Evolutionary conservation across 2,888 invertebrate genomes (phyloP).

Genomic region (Shargacucullia verbasci): DNA sequence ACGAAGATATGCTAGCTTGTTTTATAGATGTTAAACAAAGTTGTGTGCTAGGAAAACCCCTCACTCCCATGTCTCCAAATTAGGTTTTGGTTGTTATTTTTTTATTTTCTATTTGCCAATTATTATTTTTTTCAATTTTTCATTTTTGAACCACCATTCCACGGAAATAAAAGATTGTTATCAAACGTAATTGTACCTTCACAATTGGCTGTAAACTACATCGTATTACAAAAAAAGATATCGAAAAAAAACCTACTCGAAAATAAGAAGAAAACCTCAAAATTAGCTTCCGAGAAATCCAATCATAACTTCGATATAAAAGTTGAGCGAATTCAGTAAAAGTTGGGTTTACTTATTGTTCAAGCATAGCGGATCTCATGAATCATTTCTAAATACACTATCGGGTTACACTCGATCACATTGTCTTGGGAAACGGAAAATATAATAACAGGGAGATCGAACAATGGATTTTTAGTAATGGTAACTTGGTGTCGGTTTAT

Average conservation of each 20-base stretch:
- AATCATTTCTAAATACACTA: constrained; percentile 86
- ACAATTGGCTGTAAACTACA: constrained; percentile 73
- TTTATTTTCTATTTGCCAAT: constrained; percentile 64
- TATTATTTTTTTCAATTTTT: constrained; percentile 63
- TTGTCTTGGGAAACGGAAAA: constrained; percentile 82
- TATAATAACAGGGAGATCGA: constrained; percentile 78
- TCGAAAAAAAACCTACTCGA: constrained; percentile 34
- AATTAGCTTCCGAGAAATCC: constrained; percentile 67
- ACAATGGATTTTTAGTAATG: constrained; percentile 85
- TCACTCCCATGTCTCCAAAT: constrained; percentile 79
- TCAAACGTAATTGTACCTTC: constrained; percentile 52
- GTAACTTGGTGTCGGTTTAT: constrained; percentile 81
- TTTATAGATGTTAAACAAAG: constrained; percentile 83
- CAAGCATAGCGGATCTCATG: constrained; percentile 78
- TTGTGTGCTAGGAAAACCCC: constrained; percentile 83
- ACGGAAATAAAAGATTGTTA: constrained; percentile 48
- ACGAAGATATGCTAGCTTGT: constrained; percentile 86
- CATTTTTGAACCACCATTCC: constrained; percentile 59
- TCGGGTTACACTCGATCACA: constrained; percentile 82
- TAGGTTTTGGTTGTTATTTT: constrained; percentile 70
- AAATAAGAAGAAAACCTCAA: constrained; percentile 56
- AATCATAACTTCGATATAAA: constrained; percentile 59
- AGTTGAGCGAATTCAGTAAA: constrained; percentile 62
- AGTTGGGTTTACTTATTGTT: constrained; percentile 62
- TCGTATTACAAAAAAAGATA: constrained; percentile 40